Percentiles rank a stretch among this genome's conserved stretches.
Evolutionary conservation across 1,140 invertebrate genomes (phyloP).

Genomic region (Plutomurus gul): DNA sequence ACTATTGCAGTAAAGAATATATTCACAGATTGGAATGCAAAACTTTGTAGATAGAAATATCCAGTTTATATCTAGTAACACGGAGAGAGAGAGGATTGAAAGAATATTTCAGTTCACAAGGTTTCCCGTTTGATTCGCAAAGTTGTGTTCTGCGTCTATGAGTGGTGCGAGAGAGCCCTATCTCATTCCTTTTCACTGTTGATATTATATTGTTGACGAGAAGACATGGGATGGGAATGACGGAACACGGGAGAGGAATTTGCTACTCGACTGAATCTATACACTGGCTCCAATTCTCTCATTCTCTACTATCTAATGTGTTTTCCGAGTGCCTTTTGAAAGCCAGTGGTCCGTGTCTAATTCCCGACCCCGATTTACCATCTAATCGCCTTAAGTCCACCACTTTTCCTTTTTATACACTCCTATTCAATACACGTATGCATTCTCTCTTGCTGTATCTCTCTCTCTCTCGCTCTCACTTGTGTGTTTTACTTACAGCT

Average conservation of each 20-base stretch:
- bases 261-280: slow-evolving; percentile 38
- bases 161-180: background rate
- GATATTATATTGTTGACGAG: background rate
- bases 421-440: background rate
- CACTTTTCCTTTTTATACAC: slow-evolving; percentile 35
- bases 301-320: slow-evolving; percentile 18
- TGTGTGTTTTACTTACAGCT: background rate
- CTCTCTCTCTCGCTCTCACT: background rate
- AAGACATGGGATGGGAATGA: background rate
- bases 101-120: background rate
- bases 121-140: slow-evolving; percentile 1
- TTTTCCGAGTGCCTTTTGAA: slow-evolving; percentile 50
- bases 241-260: slow-evolving; percentile 31
- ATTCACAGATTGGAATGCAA: background rate
- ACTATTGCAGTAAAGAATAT: background rate
- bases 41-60: background rate
- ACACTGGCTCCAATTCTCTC: background rate
- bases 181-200: background rate
- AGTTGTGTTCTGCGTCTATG: background rate
- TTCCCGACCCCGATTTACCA: slow-evolving; percentile 47
- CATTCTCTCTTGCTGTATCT: too few relatives aligned
- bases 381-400: slow-evolving; percentile 53
- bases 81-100: background rate
- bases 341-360: slow-evolving; percentile 46
- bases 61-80: background rate